Conservation (phyloP, 1,140 invertebrate species). For the Brachionus paranguensis region DNA sequence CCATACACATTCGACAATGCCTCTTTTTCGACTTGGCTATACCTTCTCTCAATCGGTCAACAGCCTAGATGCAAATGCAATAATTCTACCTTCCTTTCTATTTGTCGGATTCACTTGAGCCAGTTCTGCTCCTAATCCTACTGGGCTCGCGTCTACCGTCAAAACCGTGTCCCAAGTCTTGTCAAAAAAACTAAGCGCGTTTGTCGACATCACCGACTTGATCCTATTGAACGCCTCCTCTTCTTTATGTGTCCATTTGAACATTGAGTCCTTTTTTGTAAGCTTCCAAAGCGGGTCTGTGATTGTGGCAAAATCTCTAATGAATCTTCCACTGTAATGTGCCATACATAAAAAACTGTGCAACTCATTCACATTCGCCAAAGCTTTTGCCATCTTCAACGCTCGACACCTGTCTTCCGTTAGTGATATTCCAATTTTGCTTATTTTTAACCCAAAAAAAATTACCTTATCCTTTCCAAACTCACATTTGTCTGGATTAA, state of each 20-base stretch:
- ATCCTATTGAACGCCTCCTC: background rate
- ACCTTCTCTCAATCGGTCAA: slow-evolving; percentile 44
- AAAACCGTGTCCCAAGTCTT: background rate
- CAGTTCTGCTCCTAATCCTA: slow-evolving; percentile 56
- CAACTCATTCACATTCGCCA: background rate
- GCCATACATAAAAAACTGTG: background rate
- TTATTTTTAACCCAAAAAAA: background rate
- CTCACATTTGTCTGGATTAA: background rate
- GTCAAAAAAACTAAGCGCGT: background rate
- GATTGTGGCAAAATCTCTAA: slow-evolving; percentile 6
- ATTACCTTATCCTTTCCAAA: background rate
- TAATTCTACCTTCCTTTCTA: slow-evolving; percentile 36
- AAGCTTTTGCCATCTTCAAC: background rate
- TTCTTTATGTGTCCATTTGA: background rate
- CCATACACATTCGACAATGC: slow-evolving; percentile 6
- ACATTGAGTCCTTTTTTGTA: background rate
- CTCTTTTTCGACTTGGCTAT: slow-evolving; percentile 47
- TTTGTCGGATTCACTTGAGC: no score
- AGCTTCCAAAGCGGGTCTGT: background rate
- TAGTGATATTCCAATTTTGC: background rate
- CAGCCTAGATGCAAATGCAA: slow-evolving; percentile 45
- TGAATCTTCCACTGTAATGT: slow-evolving; percentile 1
- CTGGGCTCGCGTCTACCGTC: slow-evolving; percentile 44
- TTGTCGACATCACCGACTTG: background rate
- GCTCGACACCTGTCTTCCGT: background rate